Conservation (phyloP, 2,797 vertebrate species). For the Tachyglossus aculeatus region DNA sequence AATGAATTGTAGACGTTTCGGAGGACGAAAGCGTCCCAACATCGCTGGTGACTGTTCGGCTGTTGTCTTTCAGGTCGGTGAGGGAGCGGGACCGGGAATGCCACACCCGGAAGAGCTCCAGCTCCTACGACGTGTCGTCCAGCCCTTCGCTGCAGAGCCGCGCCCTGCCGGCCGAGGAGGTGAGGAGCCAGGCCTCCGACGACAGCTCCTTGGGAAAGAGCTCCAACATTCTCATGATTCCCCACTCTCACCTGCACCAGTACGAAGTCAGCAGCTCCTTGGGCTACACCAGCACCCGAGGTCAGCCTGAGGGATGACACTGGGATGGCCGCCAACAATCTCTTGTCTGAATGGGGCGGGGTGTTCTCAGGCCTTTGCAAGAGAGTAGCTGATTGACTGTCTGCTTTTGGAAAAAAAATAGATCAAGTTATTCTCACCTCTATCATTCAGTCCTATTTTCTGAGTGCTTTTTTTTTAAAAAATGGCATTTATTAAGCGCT, state of each 20-base stretch:
- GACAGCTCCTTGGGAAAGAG: conserved; percentile 90
- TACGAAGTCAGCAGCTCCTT: conserved; percentile 98
- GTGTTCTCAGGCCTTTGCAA: not conserved
- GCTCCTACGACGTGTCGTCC: conserved; percentile 82
- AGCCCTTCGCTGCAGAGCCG: conserved; percentile 83
- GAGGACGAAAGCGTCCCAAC: not conserved
- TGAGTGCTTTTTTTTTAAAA: too few relatives aligned
- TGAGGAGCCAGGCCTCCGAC: conserved; percentile 91
- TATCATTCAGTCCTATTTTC: too few relatives aligned
- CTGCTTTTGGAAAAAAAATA: too few relatives aligned
- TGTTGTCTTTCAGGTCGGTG: conserved; percentile 70
- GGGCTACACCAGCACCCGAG: conserved; percentile 94
- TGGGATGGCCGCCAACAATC: not conserved
- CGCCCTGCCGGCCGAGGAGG: conserved; percentile 83
- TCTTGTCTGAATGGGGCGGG: not conserved
- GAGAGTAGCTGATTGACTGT: too few relatives aligned
- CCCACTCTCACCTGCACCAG: conserved; percentile 83
- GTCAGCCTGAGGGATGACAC: conserved; percentile 68
- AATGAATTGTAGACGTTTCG: too few relatives aligned
- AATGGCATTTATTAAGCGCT: too few relatives aligned
- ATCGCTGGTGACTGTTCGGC: not conserved
- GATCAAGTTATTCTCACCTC: too few relatives aligned
- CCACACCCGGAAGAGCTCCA: conserved; percentile 87
- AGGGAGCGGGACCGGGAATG: conserved; percentile 81
- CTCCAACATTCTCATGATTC: conserved; percentile 92